Evolutionary conservation across 2,113 vertebrate genomes (phyloP).

Genomic region (Mobula birostris): DNA sequence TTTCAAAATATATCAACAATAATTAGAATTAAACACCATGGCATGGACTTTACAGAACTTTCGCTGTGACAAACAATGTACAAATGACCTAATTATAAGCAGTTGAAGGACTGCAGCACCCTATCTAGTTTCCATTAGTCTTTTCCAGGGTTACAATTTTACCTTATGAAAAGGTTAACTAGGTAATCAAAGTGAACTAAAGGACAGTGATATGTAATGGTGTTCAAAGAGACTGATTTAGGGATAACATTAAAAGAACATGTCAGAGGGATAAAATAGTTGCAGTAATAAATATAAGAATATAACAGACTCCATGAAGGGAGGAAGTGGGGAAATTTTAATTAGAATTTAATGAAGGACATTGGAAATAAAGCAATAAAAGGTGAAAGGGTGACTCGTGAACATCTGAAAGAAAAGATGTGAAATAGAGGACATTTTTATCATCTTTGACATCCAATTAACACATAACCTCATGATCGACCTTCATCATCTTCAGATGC

Average conservation of each 20-base stretch:
- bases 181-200: slow-evolving; percentile 1
- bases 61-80: not conserved
- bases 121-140: not conserved
- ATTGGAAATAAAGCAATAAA: slow-evolving; percentile 8
- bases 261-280: slow-evolving; percentile 12
- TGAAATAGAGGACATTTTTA: slow-evolving; percentile 16
- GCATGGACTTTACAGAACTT: not conserved
- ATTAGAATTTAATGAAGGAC: slow-evolving; percentile 32
- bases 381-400: not conserved
- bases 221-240: slow-evolving; percentile 9
- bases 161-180: slow-evolving; percentile 15
- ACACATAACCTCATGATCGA: not conserved
- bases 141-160: slow-evolving; percentile 14
- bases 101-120: not conserved
- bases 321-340: not conserved
- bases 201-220: slow-evolving; percentile 4
- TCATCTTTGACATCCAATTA: slow-evolving; percentile 21
- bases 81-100: not conserved
- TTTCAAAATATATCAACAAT: slow-evolving; percentile 1
- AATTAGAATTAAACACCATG: not conserved
- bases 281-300: not conserved
- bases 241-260: slow-evolving; percentile 27
- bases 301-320: not conserved
- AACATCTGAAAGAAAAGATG: not conserved
- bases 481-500: not conserved